Percentiles rank a stretch among this genome's conserved stretches.
These are phyloP conservation scores for Yasuhikotakia modesta DNA, from an alignment of 2,797 vertebrate species.

Conservation along the genomic window DNA sequence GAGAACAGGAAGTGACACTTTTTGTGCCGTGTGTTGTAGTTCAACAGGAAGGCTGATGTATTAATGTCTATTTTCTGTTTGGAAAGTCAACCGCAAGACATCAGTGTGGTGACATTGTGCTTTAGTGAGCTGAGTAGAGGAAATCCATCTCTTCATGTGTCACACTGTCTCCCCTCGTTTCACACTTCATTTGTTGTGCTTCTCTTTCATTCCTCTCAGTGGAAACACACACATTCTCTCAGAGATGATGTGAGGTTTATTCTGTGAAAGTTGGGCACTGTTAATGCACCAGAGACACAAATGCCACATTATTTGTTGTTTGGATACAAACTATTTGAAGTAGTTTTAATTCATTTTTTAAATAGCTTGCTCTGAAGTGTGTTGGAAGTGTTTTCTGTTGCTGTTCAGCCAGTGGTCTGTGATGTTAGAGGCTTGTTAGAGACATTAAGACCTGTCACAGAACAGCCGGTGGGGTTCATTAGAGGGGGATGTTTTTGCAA, in stretches of 20 bases:
- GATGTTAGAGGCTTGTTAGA: no score
- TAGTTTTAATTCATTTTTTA: no score
- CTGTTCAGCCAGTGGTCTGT: no score
- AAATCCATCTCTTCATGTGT: slow-evolving; percentile 31
- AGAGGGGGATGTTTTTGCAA: no score
- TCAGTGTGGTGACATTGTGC: slow-evolving; percentile 33
- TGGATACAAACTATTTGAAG: no score
- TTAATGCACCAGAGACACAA: neutral
- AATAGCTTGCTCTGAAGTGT: no score
- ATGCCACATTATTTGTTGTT: neutral
- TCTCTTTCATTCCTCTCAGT: slow-evolving; percentile 30
- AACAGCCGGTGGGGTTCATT: no score
- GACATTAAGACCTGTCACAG: no score
- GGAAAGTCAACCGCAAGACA: no score
- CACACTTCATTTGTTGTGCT: slow-evolving; percentile 34
- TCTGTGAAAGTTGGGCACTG: neutral
- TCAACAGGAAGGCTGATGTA: neutral
- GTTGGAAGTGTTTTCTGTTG: no score
- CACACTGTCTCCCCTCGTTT: slow-evolving; percentile 39
- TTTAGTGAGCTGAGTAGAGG: slow-evolving; percentile 36
- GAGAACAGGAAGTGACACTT: neutral
- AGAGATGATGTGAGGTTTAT: neutral
- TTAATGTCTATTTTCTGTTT: slow-evolving; percentile 25
- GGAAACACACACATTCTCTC: neutral
- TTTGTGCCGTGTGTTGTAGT: neutral